Conservation (phyloP, 1,140 invertebrate genomes). For the Rhyacophila brunnea region DNA sequence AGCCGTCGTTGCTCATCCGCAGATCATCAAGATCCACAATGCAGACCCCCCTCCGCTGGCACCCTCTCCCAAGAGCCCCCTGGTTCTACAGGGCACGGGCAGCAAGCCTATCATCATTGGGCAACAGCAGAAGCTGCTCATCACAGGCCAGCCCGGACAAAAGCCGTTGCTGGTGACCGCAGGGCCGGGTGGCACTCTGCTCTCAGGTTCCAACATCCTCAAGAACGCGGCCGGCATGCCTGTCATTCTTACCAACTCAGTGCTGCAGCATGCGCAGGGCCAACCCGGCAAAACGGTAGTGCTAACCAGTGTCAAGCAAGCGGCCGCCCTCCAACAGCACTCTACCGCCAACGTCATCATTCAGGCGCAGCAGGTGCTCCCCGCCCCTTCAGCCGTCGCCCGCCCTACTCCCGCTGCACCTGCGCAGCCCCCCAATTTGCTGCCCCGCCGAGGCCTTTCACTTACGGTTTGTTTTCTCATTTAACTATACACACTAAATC, state of each 20-base stretch:
- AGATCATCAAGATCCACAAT: slow-evolving; percentile 9
- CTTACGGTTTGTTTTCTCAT: slow-evolving; percentile 66
- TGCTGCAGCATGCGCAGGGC: slow-evolving; percentile 28
- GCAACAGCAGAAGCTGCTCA: slow-evolving; percentile 44
- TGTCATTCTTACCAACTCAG: slow-evolving; percentile 37
- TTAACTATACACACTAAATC: too few relatives aligned
- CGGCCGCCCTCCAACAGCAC: slow-evolving; percentile 14
- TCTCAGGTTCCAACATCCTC: slow-evolving; percentile 40
- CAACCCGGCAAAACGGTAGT: slow-evolving; percentile 48
- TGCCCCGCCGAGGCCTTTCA: slow-evolving; percentile 68
- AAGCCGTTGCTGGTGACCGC: slow-evolving; percentile 48
- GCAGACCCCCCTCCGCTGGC: slow-evolving; percentile 2
- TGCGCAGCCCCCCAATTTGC: slow-evolving; percentile 46
- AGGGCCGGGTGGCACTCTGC: slow-evolving; percentile 23
- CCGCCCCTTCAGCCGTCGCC: slow-evolving; percentile 25
- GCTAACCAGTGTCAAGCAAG: slow-evolving; percentile 49
- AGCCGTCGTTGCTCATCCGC: slow-evolving; percentile 2
- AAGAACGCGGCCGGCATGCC: slow-evolving; percentile 43
- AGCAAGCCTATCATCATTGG: slow-evolving; percentile 46
- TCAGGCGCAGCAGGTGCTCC: slow-evolving; percentile 23
- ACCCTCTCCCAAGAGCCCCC: slow-evolving; percentile 18
- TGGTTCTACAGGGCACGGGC: slow-evolving; percentile 39
- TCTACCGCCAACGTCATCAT: slow-evolving; percentile 27
- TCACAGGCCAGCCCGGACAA: slow-evolving; percentile 42
- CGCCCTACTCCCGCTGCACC: slow-evolving; percentile 9